Evolutionary conservation across 2,113 vertebrate species (phyloP).

Genomic region (Ornithorhynchus anatinus): DNA sequence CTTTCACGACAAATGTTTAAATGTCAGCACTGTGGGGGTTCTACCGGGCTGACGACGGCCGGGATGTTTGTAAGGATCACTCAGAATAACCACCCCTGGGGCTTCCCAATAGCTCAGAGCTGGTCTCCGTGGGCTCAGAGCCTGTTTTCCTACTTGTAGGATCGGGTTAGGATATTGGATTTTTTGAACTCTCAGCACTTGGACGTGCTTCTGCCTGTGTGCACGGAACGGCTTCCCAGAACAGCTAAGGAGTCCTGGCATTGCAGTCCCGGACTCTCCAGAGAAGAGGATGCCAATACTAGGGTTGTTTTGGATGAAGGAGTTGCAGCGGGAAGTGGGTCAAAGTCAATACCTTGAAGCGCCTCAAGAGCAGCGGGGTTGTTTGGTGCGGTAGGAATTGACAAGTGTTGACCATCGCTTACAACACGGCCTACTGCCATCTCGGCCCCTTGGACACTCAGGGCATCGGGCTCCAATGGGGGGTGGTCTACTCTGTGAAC

Average conservation of each 20-base stretch:
- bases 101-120: neutral
- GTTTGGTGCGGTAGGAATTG: constrained; percentile 33
- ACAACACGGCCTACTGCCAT: too few species aligned
- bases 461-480: too few species aligned
- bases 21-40: neutral
- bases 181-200: neutral
- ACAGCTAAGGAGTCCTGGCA: neutral
- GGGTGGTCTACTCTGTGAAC: too few species aligned
- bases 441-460: too few species aligned
- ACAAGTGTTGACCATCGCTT: constrained; percentile 37
- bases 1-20: constrained; percentile 3
- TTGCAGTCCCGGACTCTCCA: constrained; percentile 7
- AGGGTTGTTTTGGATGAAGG: constrained; percentile 29
- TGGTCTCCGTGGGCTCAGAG: neutral
- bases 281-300: constrained; percentile 30
- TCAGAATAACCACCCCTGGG: neutral
- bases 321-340: constrained; percentile 36
- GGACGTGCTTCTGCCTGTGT: too few species aligned
- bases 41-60: neutral
- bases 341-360: constrained; percentile 45
- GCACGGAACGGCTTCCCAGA: too few species aligned
- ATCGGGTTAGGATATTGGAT: neutral
- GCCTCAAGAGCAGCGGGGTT: constrained; percentile 26
- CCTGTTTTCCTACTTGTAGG: neutral
- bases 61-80: neutral